Base-by-base conservation (phyloP, 2,797 vertebrate genomes). In the Alouatta caraya region DNA sequence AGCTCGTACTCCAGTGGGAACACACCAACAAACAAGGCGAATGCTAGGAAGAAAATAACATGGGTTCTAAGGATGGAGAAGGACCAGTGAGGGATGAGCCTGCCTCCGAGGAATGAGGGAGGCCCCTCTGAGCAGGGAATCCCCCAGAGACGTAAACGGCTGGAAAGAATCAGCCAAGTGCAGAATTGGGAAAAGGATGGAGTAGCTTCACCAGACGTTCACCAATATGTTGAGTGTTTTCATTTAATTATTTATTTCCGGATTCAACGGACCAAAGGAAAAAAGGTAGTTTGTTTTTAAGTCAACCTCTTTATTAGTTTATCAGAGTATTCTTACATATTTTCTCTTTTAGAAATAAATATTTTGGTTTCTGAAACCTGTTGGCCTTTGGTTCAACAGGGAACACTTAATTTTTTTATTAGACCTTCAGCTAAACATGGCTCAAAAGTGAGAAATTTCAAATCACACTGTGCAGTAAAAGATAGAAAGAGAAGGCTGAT, bases 61-160 rank as follows among this genome's bases (percentile, higher is more conserved):
- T 2, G 3, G 0, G 1, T 10, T 2, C 13, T 2, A 2, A 57
- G 0, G 26, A 8, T 5, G 4, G 46, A 37, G 26, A 39, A 84
- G 15, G 48, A 52, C 11, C 28, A 1, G 17, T 8, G 1, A 37
- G 48, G 48, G 19, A 15, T 0, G 2, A 33, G 39, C n/a, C 22
- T 46, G 9, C 19, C 3, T 21, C 26, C 33, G 33, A 59, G 48
- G 2, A 42, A 24, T 0, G 42, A 44, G 22, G 61, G 19, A 3
- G 79, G 15, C 26, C 5, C 30, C 44, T 42, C 30, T 13, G 33
- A 37, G 61, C 24, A 76, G 4, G 24, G 48, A 46, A 42, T 44
- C 17, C 42, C 11, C 37, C 12, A 2, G 70, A 64, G 1, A 3
- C 13, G 19, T 0, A 19, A 5, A 76, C 14, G 5, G 39, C 8